These are phyloP conservation scores for Mesocricetus auratus DNA, from an alignment of 2,113 vertebrate genomes.

Conservation along the genomic window DNA sequence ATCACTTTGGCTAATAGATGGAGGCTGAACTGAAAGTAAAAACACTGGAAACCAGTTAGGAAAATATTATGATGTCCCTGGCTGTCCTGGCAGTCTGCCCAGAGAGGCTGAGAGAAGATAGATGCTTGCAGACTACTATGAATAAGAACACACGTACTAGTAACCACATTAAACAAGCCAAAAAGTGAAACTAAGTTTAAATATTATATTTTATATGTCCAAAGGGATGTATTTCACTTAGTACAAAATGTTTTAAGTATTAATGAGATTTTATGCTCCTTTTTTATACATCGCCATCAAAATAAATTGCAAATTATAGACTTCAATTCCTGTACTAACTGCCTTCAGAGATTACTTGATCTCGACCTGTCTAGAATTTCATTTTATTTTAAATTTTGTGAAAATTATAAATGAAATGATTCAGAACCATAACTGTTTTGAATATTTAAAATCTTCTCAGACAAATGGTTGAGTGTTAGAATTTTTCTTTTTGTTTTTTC, in stretches of 20 bases:
- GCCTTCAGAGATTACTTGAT: background rate
- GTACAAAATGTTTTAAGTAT: background rate
- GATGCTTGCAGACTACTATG: background rate
- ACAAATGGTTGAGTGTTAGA: background rate
- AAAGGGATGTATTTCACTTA: background rate
- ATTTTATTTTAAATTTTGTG: conserved; percentile 18
- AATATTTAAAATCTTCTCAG: background rate
- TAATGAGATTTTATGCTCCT: conserved; percentile 18
- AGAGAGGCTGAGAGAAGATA: background rate
- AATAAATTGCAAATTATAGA: background rate
- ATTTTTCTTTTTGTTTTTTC: too few relatives aligned
- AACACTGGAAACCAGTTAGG: background rate
- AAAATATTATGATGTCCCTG: conserved; percentile 4
- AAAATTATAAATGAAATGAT: background rate
- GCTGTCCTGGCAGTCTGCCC: background rate
- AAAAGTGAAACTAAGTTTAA: background rate
- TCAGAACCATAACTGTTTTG: background rate
- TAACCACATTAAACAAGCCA: background rate
- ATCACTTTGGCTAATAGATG: background rate
- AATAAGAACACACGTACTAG: background rate
- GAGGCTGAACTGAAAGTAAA: background rate
- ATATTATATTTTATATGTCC: background rate
- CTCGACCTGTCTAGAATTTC: background rate
- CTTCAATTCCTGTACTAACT: background rate
- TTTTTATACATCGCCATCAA: background rate